Conservation (phyloP, 2,113 vertebrate species). For the Tamias sibiricus region DNA sequence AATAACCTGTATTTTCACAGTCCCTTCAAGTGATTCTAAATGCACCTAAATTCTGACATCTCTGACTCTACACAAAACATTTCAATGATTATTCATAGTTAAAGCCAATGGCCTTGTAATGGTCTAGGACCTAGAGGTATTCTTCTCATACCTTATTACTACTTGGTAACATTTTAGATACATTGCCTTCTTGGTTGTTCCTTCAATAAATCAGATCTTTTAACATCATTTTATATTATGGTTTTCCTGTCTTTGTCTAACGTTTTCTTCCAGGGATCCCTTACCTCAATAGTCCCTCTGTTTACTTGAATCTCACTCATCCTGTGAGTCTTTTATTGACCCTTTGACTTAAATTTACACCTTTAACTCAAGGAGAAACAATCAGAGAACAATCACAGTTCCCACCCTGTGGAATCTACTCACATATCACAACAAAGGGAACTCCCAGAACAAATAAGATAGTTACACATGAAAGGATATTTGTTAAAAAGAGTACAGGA, state of each 20-base stretch:
- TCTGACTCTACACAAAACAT: neutral
- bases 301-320: neutral
- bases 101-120: neutral
- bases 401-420: too few relatives aligned
- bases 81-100: neutral
- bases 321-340: neutral
- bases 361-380: too few relatives aligned
- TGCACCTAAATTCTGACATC: neutral
- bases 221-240: neutral
- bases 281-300: neutral
- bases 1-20: neutral
- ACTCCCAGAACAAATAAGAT: too few relatives aligned
- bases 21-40: neutral
- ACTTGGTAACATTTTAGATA: neutral
- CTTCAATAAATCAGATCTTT: neutral
- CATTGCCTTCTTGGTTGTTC: neutral
- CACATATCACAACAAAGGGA: too few relatives aligned
- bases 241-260: neutral
- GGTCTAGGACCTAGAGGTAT: neutral
- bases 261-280: neutral
- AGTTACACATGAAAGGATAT: too few relatives aligned
- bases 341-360: neutral
- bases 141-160: neutral
- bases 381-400: too few relatives aligned
- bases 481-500: too few relatives aligned